Evolutionary conservation across 1,140 invertebrate species (phyloP), one percentile per base, ranked within the genome.

Genomic region (Aphaenogaster floridana): DNA sequence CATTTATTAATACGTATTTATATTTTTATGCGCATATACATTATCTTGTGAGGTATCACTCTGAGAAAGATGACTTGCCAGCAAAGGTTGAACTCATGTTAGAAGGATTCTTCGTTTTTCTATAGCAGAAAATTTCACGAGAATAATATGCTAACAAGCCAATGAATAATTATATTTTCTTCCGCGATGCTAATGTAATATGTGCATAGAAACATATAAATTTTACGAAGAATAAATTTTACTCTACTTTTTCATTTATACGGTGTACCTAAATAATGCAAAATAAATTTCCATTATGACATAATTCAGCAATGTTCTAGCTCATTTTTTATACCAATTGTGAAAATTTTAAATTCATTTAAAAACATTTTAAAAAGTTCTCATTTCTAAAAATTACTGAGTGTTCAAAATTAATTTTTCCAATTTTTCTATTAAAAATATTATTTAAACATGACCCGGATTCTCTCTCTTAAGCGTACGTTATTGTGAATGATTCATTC

Each of bases 151-250:
- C 59, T 39, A 68, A 80, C 13, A 21, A 80, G 63, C 5, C 13
- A 69, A 69, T 80, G 48, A 21, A 69, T 54, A 80, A 63, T 77
- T 77, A 78, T 34, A 42, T 78, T 21, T 39, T 6, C 59, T 48
- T 45, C 17, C 15, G 42, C 42, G 21, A 3, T 17, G n/a, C 39
- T 76, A 39, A 74, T 36, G n/a, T 17, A 61, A 42, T 36, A 42
- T 36, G 28, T 64, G 28, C 17, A 79, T 50, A n/a, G 45, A 34
- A 79, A 79, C 2, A 17, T 36, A 69, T 8, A 48, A 69, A 50
- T 48, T 28, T 15, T 69, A 28, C 21, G 17, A 28, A 48, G 28
- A 48, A 79, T 45, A 42, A 71, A 71, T 81, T 57, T 34, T 17
- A 28, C 45, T 54, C 1, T 42, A 39, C 17, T 17, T 68, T 39